Evolutionary conservation across 2,888 invertebrate genomes (phyloP), one percentile per base, ranked within the genome.

Genomic region (Tipula vernalis): DNA sequence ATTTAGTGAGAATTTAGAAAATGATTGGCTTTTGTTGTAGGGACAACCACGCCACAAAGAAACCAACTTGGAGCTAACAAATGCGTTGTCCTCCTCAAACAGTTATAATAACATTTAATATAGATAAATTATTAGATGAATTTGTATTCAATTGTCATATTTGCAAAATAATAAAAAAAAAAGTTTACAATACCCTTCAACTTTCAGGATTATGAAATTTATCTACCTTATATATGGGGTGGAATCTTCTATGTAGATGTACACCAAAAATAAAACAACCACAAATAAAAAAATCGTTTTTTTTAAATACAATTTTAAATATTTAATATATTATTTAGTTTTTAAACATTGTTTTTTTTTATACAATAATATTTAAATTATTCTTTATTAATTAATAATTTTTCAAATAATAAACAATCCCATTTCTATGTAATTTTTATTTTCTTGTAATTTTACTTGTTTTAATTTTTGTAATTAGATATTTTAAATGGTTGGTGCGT

Each of bases 221-320:
- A 28, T 28, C 28, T 28, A 28, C 28, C 28, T 28, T 28, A n/a
- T 28, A 28, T 0, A 28, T 28, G 28, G 28, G 28, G 28, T 28
- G 28, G 28, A 1, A 28, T 28, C 28, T 28, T 1, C 28, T 28
- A 28, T 2, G 28, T 2, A 28, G 28, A 28, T 28, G 51, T 51
- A n/a, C 3, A 51, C n/a, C 12, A 44, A 71, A 71, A 71, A 71
- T 71, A 28, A 71, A 71, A 71, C 71, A 71, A 71, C 10, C 71
- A 10, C 18, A 57, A 57, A 39, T 39, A 39, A 71, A 12, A 71
- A 71, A 28, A 28, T 28, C 28, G 28, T 71, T 10, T 71, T 3
- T 71, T 71, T 71, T 71, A 71, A 71, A 71, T 71, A 71, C 71
- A 71, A 71, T 71, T 71, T 71, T 71, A 71, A 71, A 71, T 71